Evolutionary conservation across 2,113 vertebrate genomes (phyloP), one percentile per base, ranked within the genome.

Genomic region (Caranx ignobilis): DNA sequence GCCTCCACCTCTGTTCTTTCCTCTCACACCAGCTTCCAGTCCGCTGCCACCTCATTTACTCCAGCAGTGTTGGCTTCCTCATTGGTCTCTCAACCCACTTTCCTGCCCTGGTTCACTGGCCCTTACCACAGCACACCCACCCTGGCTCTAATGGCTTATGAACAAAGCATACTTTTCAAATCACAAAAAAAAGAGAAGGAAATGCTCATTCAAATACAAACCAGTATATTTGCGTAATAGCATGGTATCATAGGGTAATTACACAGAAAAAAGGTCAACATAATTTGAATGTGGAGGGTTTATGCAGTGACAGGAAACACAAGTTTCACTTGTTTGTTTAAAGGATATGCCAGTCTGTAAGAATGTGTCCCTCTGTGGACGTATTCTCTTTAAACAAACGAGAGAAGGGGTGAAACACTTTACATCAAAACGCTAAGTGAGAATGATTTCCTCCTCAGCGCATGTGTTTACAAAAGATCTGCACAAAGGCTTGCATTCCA

Each of bases 31-130:
- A 57, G 48, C 80, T 59, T 78, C 67, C 71, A 73, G 48, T 57
- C 73, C 67, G 47, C 66, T 78, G 80, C 85, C 83, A 89, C 80
- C 86, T 90, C 81, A 87, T 87, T 82, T 77, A 79, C 77, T 76
- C 73, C 63, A 16, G 55, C 84, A 73, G 54, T 57, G 71, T 80
- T 10, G 60, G 72, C 78, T 84, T 84, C 81, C 86, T 90, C 37
- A 19, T 64, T 70, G 71, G 71, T 81, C 72, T 78, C 39, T 71
- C 74, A 81, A n/a, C 75, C 81, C 66, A 62, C 82, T 85, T 84
- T 70, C 62, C 71, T 73, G 64, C 62, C 39, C 69, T 70, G 71
- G 59, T 79, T 82, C 66, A 50, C 68, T 62, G 79, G 77, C 21
- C 41, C 16, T 71, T 15, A 75, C 81, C 83, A 85, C 83, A 82